These are phyloP conservation scores for Tyrannus savana DNA, from an alignment of 2,113 vertebrate genomes.

Conservation along the genomic window DNA sequence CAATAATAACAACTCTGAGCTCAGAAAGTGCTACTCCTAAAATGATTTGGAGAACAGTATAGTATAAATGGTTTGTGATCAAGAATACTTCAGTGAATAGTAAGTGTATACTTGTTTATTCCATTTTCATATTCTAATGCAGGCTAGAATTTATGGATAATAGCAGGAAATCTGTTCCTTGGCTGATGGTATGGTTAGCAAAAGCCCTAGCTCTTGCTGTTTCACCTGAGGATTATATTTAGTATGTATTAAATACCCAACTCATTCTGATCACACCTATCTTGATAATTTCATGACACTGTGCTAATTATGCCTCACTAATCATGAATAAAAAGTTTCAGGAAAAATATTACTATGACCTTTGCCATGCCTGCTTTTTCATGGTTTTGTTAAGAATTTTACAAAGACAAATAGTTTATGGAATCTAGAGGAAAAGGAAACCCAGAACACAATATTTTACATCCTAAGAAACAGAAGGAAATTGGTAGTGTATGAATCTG, in stretches of 20 bases:
- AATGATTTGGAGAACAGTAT: background rate
- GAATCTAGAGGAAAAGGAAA: background rate
- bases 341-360: background rate
- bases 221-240: conserved; percentile 4
- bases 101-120: background rate
- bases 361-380: background rate
- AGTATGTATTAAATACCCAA: background rate
- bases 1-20: background rate
- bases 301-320: background rate
- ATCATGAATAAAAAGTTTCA: background rate
- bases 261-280: background rate
- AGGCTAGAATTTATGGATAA: background rate
- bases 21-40: background rate
- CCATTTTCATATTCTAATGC: background rate
- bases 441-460: background rate
- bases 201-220: background rate
- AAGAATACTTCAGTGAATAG: background rate
- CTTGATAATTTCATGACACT: background rate
- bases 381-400: background rate
- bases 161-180: background rate
- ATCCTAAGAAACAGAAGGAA: background rate
- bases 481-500: background rate
- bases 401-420: background rate
- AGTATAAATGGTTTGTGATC: background rate
- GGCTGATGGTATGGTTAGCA: background rate